A percentile compares a stretch with the other conserved stretches of the same genome.
Evolutionary conservation across 2,797 vertebrate genomes (phyloP).

Genomic region (Graptemys geographica): DNA sequence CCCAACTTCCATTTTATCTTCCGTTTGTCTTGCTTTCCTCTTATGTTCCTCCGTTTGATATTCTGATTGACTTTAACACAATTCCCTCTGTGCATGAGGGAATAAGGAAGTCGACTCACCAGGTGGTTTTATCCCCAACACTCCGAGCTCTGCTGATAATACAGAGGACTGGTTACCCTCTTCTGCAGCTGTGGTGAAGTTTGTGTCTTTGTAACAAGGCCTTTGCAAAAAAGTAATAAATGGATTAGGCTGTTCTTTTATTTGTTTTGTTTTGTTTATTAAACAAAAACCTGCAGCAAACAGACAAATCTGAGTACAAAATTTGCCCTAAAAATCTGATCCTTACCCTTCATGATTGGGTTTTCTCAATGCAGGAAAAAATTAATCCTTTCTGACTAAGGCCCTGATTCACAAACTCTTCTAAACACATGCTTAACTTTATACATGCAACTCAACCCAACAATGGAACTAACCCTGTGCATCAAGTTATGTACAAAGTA

Average conservation of each 20-base stretch:
- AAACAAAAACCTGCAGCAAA: not conserved
- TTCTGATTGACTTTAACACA: conserved; percentile 10
- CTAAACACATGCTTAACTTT: not conserved
- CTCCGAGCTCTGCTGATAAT: not conserved
- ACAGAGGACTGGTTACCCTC: not conserved
- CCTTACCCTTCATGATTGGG: not conserved
- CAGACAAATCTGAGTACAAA: not conserved
- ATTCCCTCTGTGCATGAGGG: not conserved
- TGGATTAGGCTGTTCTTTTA: not conserved
- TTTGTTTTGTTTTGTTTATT: not conserved
- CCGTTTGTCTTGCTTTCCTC: not conserved
- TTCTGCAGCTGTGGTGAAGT: not conserved
- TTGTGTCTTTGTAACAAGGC: not conserved
- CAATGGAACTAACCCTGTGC: accelerated
- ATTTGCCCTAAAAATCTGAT: not conserved
- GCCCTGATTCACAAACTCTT: not conserved
- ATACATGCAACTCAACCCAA: accelerated
- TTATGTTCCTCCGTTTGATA: conserved; percentile 5
- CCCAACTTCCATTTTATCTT: conserved; percentile 19
- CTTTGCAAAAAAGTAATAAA: not conserved
- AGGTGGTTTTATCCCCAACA: not conserved
- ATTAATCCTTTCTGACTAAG: not conserved
- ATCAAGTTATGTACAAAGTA: not conserved
- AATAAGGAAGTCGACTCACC: not conserved
- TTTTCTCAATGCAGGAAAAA: not conserved